Conservation (phyloP, 92 coral and sea anemone species). For the Epizoanthus illoricatus region DNA sequence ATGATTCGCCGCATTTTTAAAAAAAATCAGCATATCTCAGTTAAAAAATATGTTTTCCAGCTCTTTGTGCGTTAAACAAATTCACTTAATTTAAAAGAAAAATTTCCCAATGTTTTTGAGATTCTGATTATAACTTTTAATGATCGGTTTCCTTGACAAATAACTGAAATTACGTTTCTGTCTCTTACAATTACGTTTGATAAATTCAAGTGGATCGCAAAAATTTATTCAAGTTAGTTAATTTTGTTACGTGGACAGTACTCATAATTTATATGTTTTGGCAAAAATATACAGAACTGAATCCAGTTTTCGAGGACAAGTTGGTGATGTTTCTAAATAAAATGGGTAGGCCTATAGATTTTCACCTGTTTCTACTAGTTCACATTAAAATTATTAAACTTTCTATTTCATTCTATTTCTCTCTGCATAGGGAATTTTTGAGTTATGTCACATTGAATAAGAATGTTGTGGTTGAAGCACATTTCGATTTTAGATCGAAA, state of each 20-base stretch:
- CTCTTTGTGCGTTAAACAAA: too few relatives aligned
- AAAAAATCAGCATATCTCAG: too few relatives aligned
- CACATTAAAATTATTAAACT: not conserved
- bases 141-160: not conserved
- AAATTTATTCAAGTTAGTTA: not conserved
- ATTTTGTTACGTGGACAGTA: slow-evolving; percentile 4
- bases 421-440: too few relatives aligned
- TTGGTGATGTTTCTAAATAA: not conserved
- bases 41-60: too few relatives aligned
- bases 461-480: too few relatives aligned
- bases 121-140: not conserved
- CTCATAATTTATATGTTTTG: not conserved
- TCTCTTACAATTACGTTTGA: slow-evolving; percentile 4
- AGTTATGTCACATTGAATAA: too few relatives aligned
- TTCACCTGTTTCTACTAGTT: not conserved
- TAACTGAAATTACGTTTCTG: not conserved
- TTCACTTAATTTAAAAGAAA: too few relatives aligned
- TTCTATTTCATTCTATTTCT: not conserved
- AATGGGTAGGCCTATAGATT: not conserved
- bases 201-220: slow-evolving; percentile 9
- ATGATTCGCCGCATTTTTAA: too few relatives aligned
- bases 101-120: too few relatives aligned
- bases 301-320: not conserved
- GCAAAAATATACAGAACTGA: not conserved
- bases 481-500: too few relatives aligned